These are phyloP conservation scores for Danio jaintianensis DNA, from an alignment of 2,797 vertebrate species.

Conservation along the genomic window DNA sequence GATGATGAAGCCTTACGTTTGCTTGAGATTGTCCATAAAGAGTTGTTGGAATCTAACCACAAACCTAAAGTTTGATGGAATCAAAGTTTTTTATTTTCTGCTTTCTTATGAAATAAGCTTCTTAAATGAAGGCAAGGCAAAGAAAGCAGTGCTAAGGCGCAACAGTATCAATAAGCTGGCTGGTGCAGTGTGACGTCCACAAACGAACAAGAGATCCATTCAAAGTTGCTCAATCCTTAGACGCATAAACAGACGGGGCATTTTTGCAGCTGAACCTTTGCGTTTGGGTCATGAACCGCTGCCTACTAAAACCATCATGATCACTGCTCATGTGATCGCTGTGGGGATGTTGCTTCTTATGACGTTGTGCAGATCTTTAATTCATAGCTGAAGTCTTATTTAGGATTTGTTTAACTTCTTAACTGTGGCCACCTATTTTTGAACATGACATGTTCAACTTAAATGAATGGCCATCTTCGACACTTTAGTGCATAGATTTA, in stretches of 20 bases:
- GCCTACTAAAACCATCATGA: background rate
- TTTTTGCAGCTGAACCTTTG: constrained; percentile 14
- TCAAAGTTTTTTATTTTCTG: constrained; percentile 40
- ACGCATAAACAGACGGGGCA: constrained; percentile 6
- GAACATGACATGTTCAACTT: too few relatives aligned
- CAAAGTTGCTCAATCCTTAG: constrained; percentile 27
- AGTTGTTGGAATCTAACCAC: constrained; percentile 37
- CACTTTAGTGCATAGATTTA: too few relatives aligned
- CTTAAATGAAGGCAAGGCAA: constrained; percentile 42
- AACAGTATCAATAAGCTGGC: constrained; percentile 8
- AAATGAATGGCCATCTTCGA: too few relatives aligned
- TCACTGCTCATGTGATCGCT: background rate
- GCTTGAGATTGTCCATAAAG: constrained; percentile 49
- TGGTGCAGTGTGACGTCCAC: background rate
- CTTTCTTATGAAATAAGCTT: constrained; percentile 60
- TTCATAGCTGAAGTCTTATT: background rate
- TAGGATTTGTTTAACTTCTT: background rate
- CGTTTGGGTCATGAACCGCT: background rate
- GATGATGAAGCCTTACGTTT: constrained; percentile 56
- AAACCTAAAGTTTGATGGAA: constrained; percentile 42
- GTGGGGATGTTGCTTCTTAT: background rate
- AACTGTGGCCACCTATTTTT: too few relatives aligned
- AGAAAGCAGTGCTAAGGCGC: constrained; percentile 7
- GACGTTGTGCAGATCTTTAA: background rate
- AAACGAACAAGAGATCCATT: constrained; percentile 33